Evolutionary conservation across 2,888 invertebrate genomes (phyloP), one percentile per base, ranked within the genome.

Genomic region (Gastracanthus pulcherrimus): DNA sequence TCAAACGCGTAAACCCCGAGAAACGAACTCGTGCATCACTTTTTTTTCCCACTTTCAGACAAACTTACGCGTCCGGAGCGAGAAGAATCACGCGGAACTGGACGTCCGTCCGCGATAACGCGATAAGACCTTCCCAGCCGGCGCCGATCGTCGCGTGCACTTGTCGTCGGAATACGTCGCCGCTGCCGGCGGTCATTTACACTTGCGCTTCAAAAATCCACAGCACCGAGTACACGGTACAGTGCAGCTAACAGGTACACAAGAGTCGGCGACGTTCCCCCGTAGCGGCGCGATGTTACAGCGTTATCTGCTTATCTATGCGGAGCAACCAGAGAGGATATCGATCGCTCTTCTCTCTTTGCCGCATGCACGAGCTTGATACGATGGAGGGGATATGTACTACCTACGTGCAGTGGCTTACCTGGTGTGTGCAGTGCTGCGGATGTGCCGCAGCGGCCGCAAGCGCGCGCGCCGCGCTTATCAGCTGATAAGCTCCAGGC

Each of bases 71-170:
- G n/a, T 51, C 31, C 48, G 31, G 23, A n/a, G 69, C 29, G n/a
- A n/a, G 16, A 34, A 13, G 23, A 41, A 67, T 69, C 67, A 26
- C 55, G 29, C 71, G 81, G 76, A 81, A 81, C 67, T 71, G 81
- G 81, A 81, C 58, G 36, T 81, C 81, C 81, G 81, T 13, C 41
- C 13, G 13, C 19, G 79, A 79, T 60, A 45, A 19, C 36, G 6
- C 34, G 80, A 80, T 75, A 80, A 75, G 29, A 60, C 16, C 5
- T 16, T 31, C 11, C 11, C 31, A 62, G 26, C 58, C 7, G n/a
- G 6, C 19, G 62, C 13, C n/a, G n/a, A 26, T 31, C 19, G 62
- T n/a, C 29, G 34, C 19, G n/a, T 34, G 16, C n/a, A 16, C 4
- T 45, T 11, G 23, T 13, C 26, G 13, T 16, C 6, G 16, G 13